phyloP scores from a whole-genome alignment of 2,113 vertebrate species.

The Nesospiza acunhae region DNA sequence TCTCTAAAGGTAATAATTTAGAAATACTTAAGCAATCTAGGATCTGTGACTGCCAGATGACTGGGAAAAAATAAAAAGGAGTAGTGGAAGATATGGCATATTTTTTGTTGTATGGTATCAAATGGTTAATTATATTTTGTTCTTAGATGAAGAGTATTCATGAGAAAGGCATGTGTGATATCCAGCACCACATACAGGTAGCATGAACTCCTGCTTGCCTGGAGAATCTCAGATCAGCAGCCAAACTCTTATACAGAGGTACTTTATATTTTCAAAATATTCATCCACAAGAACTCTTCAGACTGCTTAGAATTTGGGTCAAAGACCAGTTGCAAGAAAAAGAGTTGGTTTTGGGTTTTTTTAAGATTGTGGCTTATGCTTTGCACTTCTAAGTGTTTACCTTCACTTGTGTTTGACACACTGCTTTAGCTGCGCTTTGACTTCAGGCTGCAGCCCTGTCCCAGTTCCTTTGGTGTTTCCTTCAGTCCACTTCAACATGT shows the following conservation, averaged over 20 bases:
- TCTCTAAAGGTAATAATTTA: neutral
- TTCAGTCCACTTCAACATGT: neutral
- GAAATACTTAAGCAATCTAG: neutral
- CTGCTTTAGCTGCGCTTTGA: neutral
- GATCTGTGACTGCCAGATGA: neutral
- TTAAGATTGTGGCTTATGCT: neutral
- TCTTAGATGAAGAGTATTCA: neutral
- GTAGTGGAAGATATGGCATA: neutral
- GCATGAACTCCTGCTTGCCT: neutral
- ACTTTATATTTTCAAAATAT: neutral
- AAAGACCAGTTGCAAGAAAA: neutral
- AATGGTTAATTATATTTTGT: neutral
- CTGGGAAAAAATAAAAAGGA: neutral
- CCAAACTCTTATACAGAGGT: neutral
- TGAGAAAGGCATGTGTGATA: neutral
- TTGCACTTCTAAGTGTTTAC: neutral
- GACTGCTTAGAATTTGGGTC: neutral
- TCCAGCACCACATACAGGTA: fast-evolving
- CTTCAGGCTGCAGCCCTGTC: neutral
- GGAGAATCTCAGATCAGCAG: neutral
- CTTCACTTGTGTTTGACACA: neutral
- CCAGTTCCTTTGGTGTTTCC: neutral
- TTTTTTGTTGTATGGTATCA: neutral
- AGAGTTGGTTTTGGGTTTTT: neutral
- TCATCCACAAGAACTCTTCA: neutral